Evolutionary conservation across 2,888 invertebrate genomes (phyloP), one percentile per base, ranked within the genome.

Genomic region (Tipula lateralis): DNA sequence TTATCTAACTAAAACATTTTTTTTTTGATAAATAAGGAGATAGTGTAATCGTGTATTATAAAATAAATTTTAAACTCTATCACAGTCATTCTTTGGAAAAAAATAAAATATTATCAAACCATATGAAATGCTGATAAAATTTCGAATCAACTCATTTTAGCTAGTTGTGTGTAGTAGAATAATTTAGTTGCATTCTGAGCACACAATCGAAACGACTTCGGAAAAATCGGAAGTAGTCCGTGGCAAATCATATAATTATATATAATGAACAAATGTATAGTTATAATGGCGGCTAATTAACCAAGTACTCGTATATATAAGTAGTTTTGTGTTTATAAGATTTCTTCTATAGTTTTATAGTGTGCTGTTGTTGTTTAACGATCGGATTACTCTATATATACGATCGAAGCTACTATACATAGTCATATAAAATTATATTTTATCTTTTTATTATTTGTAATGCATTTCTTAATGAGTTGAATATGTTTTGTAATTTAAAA

Each of bases 401-500:
- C 24, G 66, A 66, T 66, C 66, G 24, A 24, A 24, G 24, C 66
- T 66, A 24, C 24, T 24, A 13, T 13, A 19, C 24, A 24, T 9
- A 66, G 66, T 66, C 66, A 66, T 66, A 44, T 44, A 44, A 44
- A 9, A 24, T 9, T 66, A 9, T 19, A 24, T 66, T 66, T 66
- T 66, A 66, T 66, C 66, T 66, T 66, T 66, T 66, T 66, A 66
- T 66, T 66, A 66, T 66, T 66, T 66, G 66, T 66, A 50, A 50
- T 50, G 44, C 44, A 16, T 50, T 50, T 66, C 66, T 66, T 66
- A 66, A 66, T 66, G 66, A 66, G 66, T 24, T 24, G 24, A 66
- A 66, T 24, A 66, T 24, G 7, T 66, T 66, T 24, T 66, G 66
- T 66, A 66, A 66, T 66, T 66, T 50, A 50, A 50, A 16, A 50